Evolutionary conservation across 1,140 invertebrate genomes (phyloP).

Genomic region (Tetranychus cinnabarinus): DNA sequence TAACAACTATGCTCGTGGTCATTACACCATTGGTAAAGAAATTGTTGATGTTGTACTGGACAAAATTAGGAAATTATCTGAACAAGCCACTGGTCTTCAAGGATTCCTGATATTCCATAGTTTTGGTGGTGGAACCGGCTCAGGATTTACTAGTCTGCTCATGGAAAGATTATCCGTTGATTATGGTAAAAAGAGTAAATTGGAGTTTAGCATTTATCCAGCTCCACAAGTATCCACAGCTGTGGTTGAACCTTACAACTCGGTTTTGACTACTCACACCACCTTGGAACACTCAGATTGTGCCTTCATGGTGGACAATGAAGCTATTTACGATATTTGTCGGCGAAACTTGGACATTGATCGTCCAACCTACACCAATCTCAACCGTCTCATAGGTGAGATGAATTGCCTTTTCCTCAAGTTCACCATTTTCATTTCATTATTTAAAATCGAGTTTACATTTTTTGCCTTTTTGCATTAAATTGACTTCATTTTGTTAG

Average conservation of each 20-base stretch:
- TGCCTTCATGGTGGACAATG: slow-evolving; percentile 47
- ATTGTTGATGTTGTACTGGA: slow-evolving; percentile 55
- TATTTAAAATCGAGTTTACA: too few species aligned
- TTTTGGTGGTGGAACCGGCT: slow-evolving; percentile 36
- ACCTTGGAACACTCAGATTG: slow-evolving; percentile 54
- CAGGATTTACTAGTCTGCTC: slow-evolving; percentile 45
- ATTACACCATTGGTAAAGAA: slow-evolving; percentile 40
- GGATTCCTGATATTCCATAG: slow-evolving; percentile 28
- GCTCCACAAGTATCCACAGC: slow-evolving; percentile 43
- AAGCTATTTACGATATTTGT: slow-evolving; percentile 48
- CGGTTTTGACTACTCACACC: slow-evolving; percentile 50
- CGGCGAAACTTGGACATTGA: slow-evolving; percentile 34
- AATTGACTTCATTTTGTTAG: too few species aligned
- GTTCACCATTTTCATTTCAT: too few species aligned
- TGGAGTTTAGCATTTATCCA: slow-evolving; percentile 54
- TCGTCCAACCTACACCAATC: slow-evolving; percentile 30
- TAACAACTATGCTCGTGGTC: slow-evolving; percentile 31
- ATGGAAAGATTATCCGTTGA: slow-evolving; percentile 40
- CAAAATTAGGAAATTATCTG: slow-evolving; percentile 23
- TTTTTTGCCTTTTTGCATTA: too few species aligned
- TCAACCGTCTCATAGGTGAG: slow-evolving; percentile 26
- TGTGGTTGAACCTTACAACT: slow-evolving; percentile 72
- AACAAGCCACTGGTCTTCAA: slow-evolving; percentile 20
- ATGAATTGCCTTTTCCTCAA: too few species aligned
- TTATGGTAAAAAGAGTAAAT: slow-evolving; percentile 42